Base-by-base conservation (phyloP, 2,888 invertebrate genomes). In the Andrena hattorfiana region DNA sequence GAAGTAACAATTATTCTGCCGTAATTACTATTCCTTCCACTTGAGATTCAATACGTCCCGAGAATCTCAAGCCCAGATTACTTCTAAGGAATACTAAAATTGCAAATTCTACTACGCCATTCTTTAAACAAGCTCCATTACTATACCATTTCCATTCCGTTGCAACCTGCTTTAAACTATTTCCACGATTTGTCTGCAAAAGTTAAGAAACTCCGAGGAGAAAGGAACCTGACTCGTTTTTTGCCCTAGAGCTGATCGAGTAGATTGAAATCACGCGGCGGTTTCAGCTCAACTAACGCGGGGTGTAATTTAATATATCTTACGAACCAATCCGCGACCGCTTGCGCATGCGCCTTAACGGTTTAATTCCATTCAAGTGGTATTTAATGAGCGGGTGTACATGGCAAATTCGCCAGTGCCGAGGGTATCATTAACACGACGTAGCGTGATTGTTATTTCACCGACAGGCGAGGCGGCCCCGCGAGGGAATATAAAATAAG, bases 1-100 rank as follows among this genome's bases (percentile, higher is more conserved):
- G 16, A 49, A 20, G 26, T 68, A n/a, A 10, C 67, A 75, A 77
- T 75, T 28, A 75, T 23, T 54, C 32, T 32, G 16, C 23, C 16
- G n/a, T 8, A 23, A 51, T 67, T 32, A 23, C 51, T 67, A 67
- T 51, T 51, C 51, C 13, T 51, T 20, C n/a, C 49, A 32, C 13
- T 30, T 51, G 13, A 20, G 26, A 35, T 66, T 49, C 77, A 35
- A 10, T 59, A 10, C 28, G 28, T 20, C 13, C 6, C 13, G 32
- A 26, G 35, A 74, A 66, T 77, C 13, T 8, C 23, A 7, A 60
- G 32, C 26, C 26, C 8, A 75, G 56, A 75, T 23, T 6, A 6
- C 7, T 67, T 51, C 4, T 51, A 6, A 13, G 59, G 13, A 73
- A 48, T 49, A 26, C 23, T 2, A 20, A 23, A 16, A 2, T 10